Evolutionary conservation across 2,113 vertebrate species (phyloP).

Genomic region (Pipra filicauda): DNA sequence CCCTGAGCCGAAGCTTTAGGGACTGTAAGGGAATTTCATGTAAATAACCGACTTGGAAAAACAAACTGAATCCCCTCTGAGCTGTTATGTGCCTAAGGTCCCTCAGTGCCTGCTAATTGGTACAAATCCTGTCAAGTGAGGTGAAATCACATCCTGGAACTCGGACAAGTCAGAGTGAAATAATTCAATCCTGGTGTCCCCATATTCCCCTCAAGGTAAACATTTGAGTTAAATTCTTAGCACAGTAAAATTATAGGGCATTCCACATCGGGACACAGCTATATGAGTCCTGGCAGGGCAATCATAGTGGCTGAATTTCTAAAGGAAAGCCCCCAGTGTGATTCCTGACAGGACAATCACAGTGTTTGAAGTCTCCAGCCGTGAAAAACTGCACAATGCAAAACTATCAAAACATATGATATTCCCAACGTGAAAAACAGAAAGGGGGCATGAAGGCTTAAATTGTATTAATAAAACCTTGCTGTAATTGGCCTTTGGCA

Average conservation of each 20-base stretch:
- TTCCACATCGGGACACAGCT: constrained; percentile 1
- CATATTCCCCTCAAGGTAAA: background rate
- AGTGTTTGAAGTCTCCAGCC: constrained; percentile 47
- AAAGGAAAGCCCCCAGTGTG: constrained; percentile 35
- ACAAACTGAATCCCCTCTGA: background rate
- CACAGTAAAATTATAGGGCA: background rate
- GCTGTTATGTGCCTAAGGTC: background rate
- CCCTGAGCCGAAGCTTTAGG: background rate
- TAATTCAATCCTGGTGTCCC: background rate
- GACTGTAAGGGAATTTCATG: background rate
- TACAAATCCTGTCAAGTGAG: background rate
- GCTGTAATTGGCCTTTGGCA: constrained; percentile 27
- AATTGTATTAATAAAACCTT: constrained; percentile 44
- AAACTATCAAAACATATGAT: constrained; percentile 62
- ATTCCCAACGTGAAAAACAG: constrained; percentile 40
- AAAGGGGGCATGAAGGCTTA: constrained; percentile 25
- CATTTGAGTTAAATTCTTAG: background rate
- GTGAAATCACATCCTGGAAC: constrained; percentile 22
- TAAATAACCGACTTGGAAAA: background rate
- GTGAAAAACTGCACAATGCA: constrained; percentile 45
- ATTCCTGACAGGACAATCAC: constrained; percentile 54
- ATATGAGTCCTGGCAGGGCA: constrained; percentile 25
- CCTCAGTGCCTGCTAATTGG: background rate
- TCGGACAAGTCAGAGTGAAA: background rate
- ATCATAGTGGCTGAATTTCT: constrained; percentile 18